phyloP scores from a whole-genome alignment of 2,113 vertebrate species.

The Bufo bufo region DNA sequence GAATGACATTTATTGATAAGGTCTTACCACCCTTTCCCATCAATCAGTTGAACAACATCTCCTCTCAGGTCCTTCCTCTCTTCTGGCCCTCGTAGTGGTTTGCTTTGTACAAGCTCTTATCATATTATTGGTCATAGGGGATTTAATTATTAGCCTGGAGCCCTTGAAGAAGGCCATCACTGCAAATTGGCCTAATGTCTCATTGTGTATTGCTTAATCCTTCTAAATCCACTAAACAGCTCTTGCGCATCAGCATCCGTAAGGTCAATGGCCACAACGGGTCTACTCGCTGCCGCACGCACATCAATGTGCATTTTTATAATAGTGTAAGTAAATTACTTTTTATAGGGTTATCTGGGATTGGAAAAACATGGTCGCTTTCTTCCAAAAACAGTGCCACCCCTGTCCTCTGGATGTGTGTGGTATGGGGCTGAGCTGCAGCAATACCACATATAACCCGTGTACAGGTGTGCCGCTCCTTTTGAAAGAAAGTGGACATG shows the following conservation, averaged over 20 bases:
- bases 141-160: constrained; percentile 62
- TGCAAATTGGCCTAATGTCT: constrained; percentile 52
- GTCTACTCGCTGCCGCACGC: not conserved
- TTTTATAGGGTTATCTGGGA: not conserved
- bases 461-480: too few relatives aligned
- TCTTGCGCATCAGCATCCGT: constrained; percentile 39
- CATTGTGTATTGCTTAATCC: constrained; percentile 48
- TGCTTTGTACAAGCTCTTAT: constrained; percentile 56
- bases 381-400: too few relatives aligned
- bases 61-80: constrained; percentile 40
- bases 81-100: constrained; percentile 55
- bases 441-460: too few relatives aligned
- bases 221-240: constrained; percentile 9
- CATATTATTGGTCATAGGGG: constrained; percentile 21
- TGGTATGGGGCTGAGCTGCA: too few relatives aligned
- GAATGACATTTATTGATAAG: constrained; percentile 71
- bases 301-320: not conserved
- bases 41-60: constrained; percentile 61
- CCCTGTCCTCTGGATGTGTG: too few relatives aligned
- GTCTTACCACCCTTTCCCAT: constrained; percentile 64
- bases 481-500: too few relatives aligned
- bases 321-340: not conserved
- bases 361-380: too few relatives aligned
- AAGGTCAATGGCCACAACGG: constrained; percentile 16
- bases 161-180: constrained; percentile 43